Conservation (phyloP, 2,113 vertebrate species). For the Myiopsitta monachus region DNA sequence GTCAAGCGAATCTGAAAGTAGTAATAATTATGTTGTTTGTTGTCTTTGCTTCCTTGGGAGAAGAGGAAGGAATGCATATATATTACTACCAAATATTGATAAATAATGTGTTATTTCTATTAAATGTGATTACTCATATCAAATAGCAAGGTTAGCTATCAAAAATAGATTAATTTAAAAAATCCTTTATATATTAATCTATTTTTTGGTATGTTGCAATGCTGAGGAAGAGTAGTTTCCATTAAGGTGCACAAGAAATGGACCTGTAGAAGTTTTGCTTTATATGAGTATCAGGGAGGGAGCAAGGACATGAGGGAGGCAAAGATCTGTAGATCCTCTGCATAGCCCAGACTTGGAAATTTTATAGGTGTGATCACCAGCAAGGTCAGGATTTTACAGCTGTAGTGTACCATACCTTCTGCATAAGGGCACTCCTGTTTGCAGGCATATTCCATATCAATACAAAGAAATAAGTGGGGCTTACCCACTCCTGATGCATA, state of each 20-base stretch:
- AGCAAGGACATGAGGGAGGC: background rate
- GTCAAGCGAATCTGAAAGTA: background rate
- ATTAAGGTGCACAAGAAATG: background rate
- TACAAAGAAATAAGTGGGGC: background rate
- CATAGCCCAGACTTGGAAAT: background rate
- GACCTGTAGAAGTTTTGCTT: background rate
- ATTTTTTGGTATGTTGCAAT: background rate
- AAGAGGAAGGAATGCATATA: background rate
- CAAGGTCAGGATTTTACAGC: background rate
- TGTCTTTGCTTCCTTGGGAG: background rate
- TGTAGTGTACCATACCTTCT: background rate
- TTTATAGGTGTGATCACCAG: background rate
- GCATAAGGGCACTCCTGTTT: background rate
- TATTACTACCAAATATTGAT: background rate
- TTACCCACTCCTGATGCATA: background rate
- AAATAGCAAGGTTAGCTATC: background rate
- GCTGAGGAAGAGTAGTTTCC: background rate
- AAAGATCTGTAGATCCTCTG: background rate
- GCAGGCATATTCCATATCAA: accelerated
- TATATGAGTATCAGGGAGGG: background rate
- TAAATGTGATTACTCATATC: background rate
- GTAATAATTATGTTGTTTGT: background rate
- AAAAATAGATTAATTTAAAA: background rate
- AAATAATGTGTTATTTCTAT: background rate
- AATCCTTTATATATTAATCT: background rate